Conservation (phyloP, 53 echinoderm and acorn worm genomes). For the Mesocentrotus franciscanus region DNA sequence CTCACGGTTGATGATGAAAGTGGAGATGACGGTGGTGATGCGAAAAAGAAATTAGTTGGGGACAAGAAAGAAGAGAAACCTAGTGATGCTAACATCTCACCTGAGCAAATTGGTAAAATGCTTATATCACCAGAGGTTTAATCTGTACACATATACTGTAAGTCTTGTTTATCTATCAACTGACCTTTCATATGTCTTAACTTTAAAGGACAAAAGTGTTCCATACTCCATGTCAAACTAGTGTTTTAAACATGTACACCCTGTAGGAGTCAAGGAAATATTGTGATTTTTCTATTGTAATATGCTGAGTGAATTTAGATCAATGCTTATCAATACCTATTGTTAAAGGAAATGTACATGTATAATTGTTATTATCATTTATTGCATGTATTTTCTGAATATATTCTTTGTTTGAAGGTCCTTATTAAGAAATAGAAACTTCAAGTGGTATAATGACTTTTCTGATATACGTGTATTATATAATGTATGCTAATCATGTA, state of each 20-base stretch:
- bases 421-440: neutral
- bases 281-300: neutral
- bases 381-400: neutral
- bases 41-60: neutral
- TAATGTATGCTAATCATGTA: neutral
- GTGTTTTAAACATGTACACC: neutral
- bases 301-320: neutral
- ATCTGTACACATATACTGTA: neutral
- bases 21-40: constrained; percentile 42
- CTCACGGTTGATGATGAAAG: neutral
- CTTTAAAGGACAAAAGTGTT: neutral
- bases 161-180: neutral
- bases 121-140: neutral
- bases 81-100: constrained; percentile 2
- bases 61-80: constrained; percentile 40
- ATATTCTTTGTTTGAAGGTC: neutral
- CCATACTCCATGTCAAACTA: neutral
- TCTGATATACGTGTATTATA: neutral
- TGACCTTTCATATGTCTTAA: neutral
- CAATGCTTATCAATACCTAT: neutral
- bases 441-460: neutral
- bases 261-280: neutral
- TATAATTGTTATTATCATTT: neutral
- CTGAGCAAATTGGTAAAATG: neutral
- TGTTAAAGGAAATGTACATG: neutral